Evolutionary conservation across 2,797 vertebrate species (phyloP).

Genomic region (Tolypeutes matacus): DNA sequence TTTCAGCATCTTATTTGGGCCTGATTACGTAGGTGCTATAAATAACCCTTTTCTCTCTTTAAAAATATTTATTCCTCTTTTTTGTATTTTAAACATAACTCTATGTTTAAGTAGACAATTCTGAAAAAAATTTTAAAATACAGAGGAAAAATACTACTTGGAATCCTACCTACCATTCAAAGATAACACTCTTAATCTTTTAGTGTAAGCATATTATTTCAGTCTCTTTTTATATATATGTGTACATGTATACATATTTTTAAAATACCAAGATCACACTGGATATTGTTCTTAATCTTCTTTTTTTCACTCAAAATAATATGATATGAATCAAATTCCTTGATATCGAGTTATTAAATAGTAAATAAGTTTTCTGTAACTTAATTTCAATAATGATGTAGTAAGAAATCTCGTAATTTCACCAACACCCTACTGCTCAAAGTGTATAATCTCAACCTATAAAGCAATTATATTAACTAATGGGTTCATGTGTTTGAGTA

Average conservation of each 20-base stretch:
- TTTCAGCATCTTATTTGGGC: constrained; percentile 19
- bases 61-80: constrained; percentile 24
- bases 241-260: not conserved
- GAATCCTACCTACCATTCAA: not conserved
- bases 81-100: not conserved
- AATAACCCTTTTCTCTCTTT: constrained; percentile 35
- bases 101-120: constrained; percentile 9
- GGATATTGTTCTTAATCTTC: not conserved
- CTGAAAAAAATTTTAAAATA: not conserved
- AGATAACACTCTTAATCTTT: not conserved
- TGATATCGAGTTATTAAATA: constrained; percentile 29
- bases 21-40: not conserved
- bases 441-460: not conserved
- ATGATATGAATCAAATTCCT: not conserved
- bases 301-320: not conserved
- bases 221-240: not conserved
- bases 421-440: not conserved
- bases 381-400: not conserved
- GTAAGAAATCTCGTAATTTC: constrained; percentile 43
- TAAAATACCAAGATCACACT: not conserved
- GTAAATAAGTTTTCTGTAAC: not conserved
- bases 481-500: not conserved
- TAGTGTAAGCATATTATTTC: constrained; percentile 21
- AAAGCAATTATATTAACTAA: not conserved
- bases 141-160: not conserved